Evolutionary conservation across 2,797 vertebrate species (phyloP).

Genomic region (Gobio occitaniae): DNA sequence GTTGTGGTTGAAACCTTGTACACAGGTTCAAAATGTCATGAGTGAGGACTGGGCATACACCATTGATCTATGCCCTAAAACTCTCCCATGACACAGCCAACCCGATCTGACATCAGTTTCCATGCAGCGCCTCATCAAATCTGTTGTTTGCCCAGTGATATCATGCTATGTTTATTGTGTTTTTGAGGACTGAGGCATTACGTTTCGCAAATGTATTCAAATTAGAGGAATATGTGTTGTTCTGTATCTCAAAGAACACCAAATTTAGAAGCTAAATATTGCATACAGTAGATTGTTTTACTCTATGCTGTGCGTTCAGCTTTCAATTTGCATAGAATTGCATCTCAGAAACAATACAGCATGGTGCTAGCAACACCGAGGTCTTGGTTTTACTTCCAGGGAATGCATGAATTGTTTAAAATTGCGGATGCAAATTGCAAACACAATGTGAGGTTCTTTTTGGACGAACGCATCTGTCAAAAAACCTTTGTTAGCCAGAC

Average conservation of each 20-base stretch:
- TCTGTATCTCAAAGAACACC: neutral
- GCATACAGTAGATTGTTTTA: neutral
- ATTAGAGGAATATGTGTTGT: neutral
- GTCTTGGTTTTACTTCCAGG: slow-evolving; percentile 3
- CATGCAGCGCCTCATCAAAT: neutral
- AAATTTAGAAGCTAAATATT: neutral
- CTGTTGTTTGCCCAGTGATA: neutral
- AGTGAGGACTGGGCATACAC: slow-evolving; percentile 53
- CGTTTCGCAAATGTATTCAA: neutral
- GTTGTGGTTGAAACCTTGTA: slow-evolving; percentile 69
- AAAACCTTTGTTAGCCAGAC: neutral
- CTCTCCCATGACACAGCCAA: slow-evolving; percentile 41
- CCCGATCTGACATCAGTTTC: slow-evolving; percentile 18
- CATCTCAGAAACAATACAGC: slow-evolving; percentile 8
- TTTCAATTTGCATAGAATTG: neutral
- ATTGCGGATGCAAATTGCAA: neutral
- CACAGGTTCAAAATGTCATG: slow-evolving; percentile 67
- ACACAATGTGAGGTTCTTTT: neutral
- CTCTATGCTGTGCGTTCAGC: neutral
- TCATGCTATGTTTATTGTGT: neutral
- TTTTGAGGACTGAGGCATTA: neutral
- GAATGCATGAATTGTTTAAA: slow-evolving; percentile 15
- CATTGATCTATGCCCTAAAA: slow-evolving; percentile 70
- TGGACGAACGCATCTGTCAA: neutral
- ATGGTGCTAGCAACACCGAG: neutral